Evolutionary conservation across 2,113 vertebrate species (phyloP).

Genomic region (Ptychochromis oligacanthus): DNA sequence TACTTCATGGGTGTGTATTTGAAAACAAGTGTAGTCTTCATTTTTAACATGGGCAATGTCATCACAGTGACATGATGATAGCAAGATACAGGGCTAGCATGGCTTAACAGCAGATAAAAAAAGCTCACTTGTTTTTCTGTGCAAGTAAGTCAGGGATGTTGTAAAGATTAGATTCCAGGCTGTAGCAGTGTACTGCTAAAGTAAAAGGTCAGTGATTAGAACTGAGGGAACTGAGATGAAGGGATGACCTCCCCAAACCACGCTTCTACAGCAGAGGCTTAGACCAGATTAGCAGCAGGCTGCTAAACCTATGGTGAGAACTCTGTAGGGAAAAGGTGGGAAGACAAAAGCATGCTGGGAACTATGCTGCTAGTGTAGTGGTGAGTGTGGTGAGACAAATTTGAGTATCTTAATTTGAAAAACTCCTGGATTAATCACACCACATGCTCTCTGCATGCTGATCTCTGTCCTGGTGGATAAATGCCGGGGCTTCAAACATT

Average conservation of each 20-base stretch:
- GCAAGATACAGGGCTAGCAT: background rate
- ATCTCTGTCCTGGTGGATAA: background rate
- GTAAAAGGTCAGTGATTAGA: conserved; percentile 36
- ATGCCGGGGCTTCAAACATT: background rate
- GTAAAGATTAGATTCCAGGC: conserved; percentile 40
- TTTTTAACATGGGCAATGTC: background rate
- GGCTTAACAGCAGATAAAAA: background rate
- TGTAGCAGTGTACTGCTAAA: background rate
- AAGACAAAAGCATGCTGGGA: background rate
- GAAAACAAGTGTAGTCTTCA: background rate
- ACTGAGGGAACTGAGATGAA: conserved; percentile 20
- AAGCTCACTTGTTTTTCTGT: background rate
- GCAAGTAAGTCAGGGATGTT: conserved; percentile 7
- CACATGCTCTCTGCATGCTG: background rate
- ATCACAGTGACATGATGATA: background rate
- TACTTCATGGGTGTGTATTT: too few species aligned
- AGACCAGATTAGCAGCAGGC: conserved; percentile 56
- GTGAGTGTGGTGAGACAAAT: background rate
- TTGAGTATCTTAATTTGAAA: background rate
- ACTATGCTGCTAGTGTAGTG: background rate
- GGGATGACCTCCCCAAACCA: conserved; percentile 15
- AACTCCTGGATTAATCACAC: background rate
- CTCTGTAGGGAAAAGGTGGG: background rate
- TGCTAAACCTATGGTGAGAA: conserved; percentile 24
- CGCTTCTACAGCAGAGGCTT: conserved; percentile 45